phyloP scores from a whole-genome alignment of 2,797 vertebrate genomes.

The Mastacembelus armatus region DNA sequence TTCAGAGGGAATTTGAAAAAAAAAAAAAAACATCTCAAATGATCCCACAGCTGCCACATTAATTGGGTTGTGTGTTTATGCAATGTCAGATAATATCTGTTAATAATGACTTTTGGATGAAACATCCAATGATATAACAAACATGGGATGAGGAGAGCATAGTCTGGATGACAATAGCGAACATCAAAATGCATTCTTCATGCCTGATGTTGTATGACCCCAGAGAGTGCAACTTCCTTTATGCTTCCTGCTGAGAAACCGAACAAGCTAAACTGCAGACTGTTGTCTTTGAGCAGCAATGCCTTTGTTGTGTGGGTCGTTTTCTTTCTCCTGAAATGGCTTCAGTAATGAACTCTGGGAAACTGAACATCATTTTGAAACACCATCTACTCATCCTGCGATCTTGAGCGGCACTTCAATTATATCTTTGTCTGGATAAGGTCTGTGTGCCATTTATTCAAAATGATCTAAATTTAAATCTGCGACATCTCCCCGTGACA shows the following conservation, averaged over 20 bases:
- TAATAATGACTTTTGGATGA: conserved; percentile 59
- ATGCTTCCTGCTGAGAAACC: conserved; percentile 45
- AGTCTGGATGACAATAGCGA: conserved; percentile 8
- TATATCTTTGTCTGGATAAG: conserved; percentile 47
- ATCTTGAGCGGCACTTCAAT: conserved; percentile 69
- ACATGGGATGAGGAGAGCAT: conserved; percentile 23
- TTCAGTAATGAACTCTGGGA: conserved; percentile 60
- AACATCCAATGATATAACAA: conserved; percentile 35
- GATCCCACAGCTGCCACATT: conserved; percentile 36
- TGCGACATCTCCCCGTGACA: conserved; percentile 53
- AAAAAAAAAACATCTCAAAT: conserved; percentile 37
- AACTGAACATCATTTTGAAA: conserved; percentile 47
- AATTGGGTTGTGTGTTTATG: conserved; percentile 57
- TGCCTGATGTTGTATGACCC: conserved; percentile 44
- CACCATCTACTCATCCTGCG: conserved; percentile 41
- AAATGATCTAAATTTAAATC: conserved; percentile 75
- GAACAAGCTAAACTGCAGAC: conserved; percentile 40
- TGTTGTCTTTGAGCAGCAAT: conserved; percentile 51
- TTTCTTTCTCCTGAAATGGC: conserved; percentile 58
- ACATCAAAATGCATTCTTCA: conserved; percentile 38
- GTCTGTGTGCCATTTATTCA: conserved; percentile 59
- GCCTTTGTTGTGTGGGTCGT: conserved; percentile 50
- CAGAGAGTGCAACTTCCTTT: conserved; percentile 31
- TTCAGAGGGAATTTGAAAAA: conserved; percentile 47
- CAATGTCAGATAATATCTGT: conserved; percentile 46